Percentiles rank a stretch among this genome's conserved stretches.
These are phyloP conservation scores for Mionectes olivaceus DNA, from an alignment of 2,797 vertebrate species.

Conservation along the genomic window DNA sequence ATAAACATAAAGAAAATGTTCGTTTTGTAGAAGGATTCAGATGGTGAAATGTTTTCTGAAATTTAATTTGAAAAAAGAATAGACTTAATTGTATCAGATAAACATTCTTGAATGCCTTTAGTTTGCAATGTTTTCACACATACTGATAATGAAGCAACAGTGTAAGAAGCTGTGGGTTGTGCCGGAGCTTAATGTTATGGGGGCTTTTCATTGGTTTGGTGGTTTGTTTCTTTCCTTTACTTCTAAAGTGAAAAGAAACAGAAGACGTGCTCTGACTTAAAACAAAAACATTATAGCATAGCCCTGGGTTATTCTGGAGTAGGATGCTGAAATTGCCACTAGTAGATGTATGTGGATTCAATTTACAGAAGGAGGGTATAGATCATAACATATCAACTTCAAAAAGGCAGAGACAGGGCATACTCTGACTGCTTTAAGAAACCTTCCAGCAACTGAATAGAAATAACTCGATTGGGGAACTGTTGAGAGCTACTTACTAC, in stretches of 20 bases:
- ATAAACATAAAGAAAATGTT: neutral
- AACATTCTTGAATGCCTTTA: neutral
- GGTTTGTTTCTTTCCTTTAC: neutral
- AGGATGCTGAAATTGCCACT: slow-evolving; percentile 24
- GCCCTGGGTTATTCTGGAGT: slow-evolving; percentile 41
- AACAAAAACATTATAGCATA: slow-evolving; percentile 7
- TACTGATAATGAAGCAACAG: neutral
- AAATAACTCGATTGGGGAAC: neutral
- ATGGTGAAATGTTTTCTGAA: neutral
- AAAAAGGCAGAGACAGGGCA: neutral
- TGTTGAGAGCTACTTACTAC: neutral
- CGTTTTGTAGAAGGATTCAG: neutral
- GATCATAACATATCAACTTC: slow-evolving; percentile 33
- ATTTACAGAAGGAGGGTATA: slow-evolving; percentile 24
- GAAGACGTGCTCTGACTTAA: neutral
- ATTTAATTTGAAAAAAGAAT: neutral
- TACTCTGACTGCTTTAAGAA: neutral
- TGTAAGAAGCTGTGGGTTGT: neutral
- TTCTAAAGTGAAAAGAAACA: neutral
- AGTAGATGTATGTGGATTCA: slow-evolving; percentile 3
- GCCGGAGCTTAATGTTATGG: neutral
- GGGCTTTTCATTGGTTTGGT: neutral
- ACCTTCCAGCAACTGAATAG: neutral
- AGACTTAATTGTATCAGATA: neutral
- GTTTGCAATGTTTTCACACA: neutral